Evolutionary conservation across 2,888 invertebrate genomes (phyloP), one percentile per base, ranked within the genome.

Genomic region (Sepiola atlantica): DNA sequence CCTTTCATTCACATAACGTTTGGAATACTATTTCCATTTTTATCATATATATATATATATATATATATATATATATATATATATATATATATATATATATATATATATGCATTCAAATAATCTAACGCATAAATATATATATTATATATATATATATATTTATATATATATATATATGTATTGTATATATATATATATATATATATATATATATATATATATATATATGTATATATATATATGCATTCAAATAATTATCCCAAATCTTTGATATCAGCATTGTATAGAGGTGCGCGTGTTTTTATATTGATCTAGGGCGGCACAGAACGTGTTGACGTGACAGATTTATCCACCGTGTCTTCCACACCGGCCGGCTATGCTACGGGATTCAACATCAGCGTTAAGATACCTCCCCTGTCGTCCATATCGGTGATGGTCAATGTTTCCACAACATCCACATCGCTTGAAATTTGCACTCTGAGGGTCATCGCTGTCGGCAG

Each of bases 171-270:
- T 28, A 77, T 77, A 77, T 28, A 28, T 45, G 24, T 8, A 45
- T 45, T 45, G 45, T 45, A 45, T 45, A 45, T 45, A 45, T 45
- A 45, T 45, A 45, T 45, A 77, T 77, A 77, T 77, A 77, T 77
- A 77, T 77, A 77, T 77, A 77, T 77, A 77, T 77, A 77, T 77
- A 77, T 77, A 77, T 77, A 77, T 77, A 77, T 77, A 77, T 77
- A 77, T 77, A 77, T 77, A 77, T 77, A 77, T 77, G n/a, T 77
- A 77, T 77, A 77, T 77, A 77, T 77, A 4, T 24, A 6, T 14
- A 45, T 91, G 20, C 35, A 4, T 35, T 4, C 54, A 18, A 3
- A 32, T 91, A 35, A 18, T 24, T 45, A 14, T 91, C 10, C 18
- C 16, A 91, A 35, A 91, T 91, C 91, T 35, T 4, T 24, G 10